Conservation (phyloP, 2,797 vertebrate genomes). For the Darevskia nairensis region DNA sequence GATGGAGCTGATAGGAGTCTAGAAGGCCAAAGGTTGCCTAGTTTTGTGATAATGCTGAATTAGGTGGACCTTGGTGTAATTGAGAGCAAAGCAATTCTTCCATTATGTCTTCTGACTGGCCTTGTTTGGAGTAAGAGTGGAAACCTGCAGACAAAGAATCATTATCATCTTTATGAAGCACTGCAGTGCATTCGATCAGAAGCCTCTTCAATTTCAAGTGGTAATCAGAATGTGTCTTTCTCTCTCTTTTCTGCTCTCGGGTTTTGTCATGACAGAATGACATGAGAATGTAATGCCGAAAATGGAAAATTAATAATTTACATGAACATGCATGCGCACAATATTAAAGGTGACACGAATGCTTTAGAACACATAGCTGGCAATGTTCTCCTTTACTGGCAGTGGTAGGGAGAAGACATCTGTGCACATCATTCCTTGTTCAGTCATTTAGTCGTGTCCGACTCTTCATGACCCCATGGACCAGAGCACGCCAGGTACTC, state of each 20-base stretch:
- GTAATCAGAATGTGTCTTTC: constrained; percentile 28
- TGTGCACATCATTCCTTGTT: not conserved
- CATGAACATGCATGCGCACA: not conserved
- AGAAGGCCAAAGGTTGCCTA: too few relatives aligned
- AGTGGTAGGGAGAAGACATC: not conserved
- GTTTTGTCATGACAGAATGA: constrained; percentile 7
- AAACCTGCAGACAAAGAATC: constrained; percentile 10
- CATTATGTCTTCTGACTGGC: not conserved
- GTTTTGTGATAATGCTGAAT: not conserved
- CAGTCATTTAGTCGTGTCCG: too few relatives aligned
- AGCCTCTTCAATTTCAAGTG: constrained; percentile 22
- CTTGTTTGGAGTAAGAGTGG: not conserved
- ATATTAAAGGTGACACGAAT: not conserved
- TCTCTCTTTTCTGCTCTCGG: constrained; percentile 9
- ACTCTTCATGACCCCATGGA: too few relatives aligned
- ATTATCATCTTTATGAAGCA: constrained; percentile 35
- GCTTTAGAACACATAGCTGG: not conserved
- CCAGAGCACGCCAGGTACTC: too few relatives aligned
- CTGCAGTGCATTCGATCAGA: not conserved
- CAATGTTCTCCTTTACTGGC: too few relatives aligned
- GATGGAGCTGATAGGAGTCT: too few relatives aligned
- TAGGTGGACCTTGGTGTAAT: not conserved
- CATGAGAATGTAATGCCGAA: constrained; percentile 9
- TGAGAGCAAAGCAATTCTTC: not conserved
- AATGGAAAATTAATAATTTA: constrained; percentile 51